A percentile compares a stretch with the other conserved stretches of the same genome.
Evolutionary conservation across 1,140 invertebrate species (phyloP).

Genomic region (Hyles euphorbiae): DNA sequence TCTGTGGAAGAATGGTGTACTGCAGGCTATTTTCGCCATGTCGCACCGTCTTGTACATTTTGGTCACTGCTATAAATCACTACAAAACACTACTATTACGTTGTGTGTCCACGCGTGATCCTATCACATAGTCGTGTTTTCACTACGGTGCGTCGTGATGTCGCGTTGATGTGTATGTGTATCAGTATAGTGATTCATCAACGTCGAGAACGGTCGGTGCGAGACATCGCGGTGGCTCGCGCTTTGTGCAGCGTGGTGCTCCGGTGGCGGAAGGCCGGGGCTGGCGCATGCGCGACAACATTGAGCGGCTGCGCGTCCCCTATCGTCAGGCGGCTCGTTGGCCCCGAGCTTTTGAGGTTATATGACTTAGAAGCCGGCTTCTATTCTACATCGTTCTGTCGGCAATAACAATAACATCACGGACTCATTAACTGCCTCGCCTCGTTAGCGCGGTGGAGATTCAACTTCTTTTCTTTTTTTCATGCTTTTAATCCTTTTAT

Average conservation of each 20-base stretch:
- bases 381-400: slow-evolving; percentile 22
- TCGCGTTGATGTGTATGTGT: slow-evolving; percentile 22
- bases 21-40: slow-evolving; percentile 84
- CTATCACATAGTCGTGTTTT: slow-evolving; percentile 56
- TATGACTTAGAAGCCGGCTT: slow-evolving; percentile 59
- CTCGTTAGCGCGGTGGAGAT: slow-evolving; percentile 13
- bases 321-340: slow-evolving; percentile 34
- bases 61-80: slow-evolving; percentile 33
- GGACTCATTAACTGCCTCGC: slow-evolving; percentile 18
- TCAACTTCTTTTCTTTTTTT: not conserved
- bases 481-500: too few species aligned
- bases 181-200: slow-evolving; percentile 34
- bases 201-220: slow-evolving; percentile 42
- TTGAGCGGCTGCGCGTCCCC: slow-evolving; percentile 65
- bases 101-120: slow-evolving; percentile 30
- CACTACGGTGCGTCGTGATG: slow-evolving; percentile 21
- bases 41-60: slow-evolving; percentile 85
- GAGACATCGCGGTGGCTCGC: slow-evolving; percentile 38
- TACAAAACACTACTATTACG: slow-evolving; percentile 49
- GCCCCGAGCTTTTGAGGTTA: slow-evolving; percentile 64
- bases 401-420: slow-evolving; percentile 43
- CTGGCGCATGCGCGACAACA: slow-evolving; percentile 65
- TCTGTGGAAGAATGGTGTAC: slow-evolving; percentile 83
- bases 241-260: slow-evolving; percentile 55
- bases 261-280: slow-evolving; percentile 14